These are phyloP conservation scores for Eublepharis macularius DNA, from an alignment of 2,113 vertebrate genomes.

Conservation along the genomic window DNA sequence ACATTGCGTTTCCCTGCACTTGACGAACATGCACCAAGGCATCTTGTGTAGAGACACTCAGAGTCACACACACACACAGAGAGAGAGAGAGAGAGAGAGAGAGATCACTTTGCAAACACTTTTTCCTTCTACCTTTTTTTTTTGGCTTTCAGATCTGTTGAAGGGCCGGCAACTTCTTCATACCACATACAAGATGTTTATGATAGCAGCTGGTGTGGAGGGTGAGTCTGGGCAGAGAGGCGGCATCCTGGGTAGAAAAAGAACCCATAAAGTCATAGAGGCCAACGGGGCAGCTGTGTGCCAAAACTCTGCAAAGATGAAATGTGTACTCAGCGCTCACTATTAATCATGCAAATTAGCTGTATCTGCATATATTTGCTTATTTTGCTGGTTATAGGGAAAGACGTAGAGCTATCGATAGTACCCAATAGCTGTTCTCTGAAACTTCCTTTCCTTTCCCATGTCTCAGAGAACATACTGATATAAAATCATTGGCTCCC, in stretches of 20 bases:
- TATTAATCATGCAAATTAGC: background rate
- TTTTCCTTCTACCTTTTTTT: background rate
- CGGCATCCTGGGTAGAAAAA: background rate
- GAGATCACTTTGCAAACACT: background rate
- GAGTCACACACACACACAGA: too few relatives aligned
- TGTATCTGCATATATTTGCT: background rate
- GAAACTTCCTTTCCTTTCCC: background rate
- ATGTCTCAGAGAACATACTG: background rate
- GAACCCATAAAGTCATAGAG: too few relatives aligned
- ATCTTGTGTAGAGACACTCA: too few relatives aligned
- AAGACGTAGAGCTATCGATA: background rate
- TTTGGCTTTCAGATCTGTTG: slow-evolving; percentile 78
- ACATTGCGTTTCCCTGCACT: too few relatives aligned
- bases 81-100: too few relatives aligned
- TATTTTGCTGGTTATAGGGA: background rate
- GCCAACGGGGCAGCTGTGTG: too few relatives aligned
- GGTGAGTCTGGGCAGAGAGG: slow-evolving; percentile 72
- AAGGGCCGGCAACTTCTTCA: slow-evolving; percentile 90
- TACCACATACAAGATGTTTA: slow-evolving; percentile 95
- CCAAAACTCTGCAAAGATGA: background rate
- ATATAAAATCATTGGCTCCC: background rate
- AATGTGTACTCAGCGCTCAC: too few relatives aligned
- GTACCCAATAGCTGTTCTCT: background rate
- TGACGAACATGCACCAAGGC: too few relatives aligned
- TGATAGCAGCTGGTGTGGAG: slow-evolving; percentile 89